These are phyloP conservation scores for Aporrectodea caliginosa DNA, from an alignment of 1,140 invertebrate species.

Conservation along the genomic window DNA sequence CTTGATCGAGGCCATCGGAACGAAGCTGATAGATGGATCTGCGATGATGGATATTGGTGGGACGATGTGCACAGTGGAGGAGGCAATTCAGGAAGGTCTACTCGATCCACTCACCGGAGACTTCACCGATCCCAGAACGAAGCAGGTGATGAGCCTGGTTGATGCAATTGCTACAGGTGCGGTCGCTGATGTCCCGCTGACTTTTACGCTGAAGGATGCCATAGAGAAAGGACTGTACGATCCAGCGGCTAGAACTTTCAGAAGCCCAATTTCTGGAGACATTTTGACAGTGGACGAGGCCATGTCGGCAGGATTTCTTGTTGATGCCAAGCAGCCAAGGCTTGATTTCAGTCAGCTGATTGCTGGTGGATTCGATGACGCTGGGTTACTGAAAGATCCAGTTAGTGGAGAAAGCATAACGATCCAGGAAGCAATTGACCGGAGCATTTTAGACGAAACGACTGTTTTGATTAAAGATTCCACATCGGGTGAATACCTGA, in stretches of 20 bases:
- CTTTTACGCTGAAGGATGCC: constrained; percentile 40
- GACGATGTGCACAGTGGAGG: constrained; percentile 38
- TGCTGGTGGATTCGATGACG: no score
- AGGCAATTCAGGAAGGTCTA: constrained; percentile 76
- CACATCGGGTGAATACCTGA: constrained; percentile 69
- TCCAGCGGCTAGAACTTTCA: constrained; percentile 74
- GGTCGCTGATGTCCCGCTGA: constrained; percentile 68
- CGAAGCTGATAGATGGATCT: constrained; percentile 35
- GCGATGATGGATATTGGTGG: background rate
- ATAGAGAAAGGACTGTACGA: constrained; percentile 22
- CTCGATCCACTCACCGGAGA: constrained; percentile 33
- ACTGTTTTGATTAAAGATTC: constrained; percentile 82
- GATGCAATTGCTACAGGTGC: constrained; percentile 65
- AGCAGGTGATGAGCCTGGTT: constrained; percentile 53
- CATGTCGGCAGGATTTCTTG: no score
- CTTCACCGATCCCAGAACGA: constrained; percentile 36
- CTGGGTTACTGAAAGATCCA: no score
- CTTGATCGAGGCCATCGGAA: constrained; percentile 61
- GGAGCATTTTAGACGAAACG: no score
- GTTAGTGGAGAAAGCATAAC: no score
- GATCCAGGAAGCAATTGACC: no score
- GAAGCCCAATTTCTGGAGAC: no score
- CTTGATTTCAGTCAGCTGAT: no score
- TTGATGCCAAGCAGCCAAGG: no score
- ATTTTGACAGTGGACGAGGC: no score